phyloP scores from a whole-genome alignment of 2,888 invertebrate species.

The Folsomia candida region DNA sequence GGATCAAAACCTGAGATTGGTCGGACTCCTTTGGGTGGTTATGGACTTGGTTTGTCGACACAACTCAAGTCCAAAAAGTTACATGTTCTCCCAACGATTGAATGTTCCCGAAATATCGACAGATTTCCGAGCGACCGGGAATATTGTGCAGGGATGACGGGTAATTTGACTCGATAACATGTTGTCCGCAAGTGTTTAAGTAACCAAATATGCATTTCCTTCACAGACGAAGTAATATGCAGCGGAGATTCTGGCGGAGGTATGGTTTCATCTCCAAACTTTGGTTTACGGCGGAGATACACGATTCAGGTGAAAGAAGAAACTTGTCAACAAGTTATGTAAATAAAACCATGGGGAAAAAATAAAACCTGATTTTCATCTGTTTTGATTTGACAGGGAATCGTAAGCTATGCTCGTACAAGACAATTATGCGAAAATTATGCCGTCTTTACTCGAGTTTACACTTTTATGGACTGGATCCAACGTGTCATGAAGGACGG shows the following conservation, averaged over 20 bases:
- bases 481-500: slow-evolving; percentile 14
- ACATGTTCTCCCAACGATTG: slow-evolving; percentile 30
- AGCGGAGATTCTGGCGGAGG: slow-evolving; percentile 22
- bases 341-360: not conserved
- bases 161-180: too few relatives aligned
- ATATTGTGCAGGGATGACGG: slow-evolving; percentile 33
- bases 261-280: slow-evolving; percentile 23
- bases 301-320: slow-evolving; percentile 24
- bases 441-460: slow-evolving; percentile 33
- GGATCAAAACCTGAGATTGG: slow-evolving; percentile 31
- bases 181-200: not conserved
- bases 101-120: slow-evolving; percentile 25
- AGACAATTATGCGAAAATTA: slow-evolving; percentile 35
- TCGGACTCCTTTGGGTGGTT: not conserved
- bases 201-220: not conserved
- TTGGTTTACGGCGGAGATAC: slow-evolving; percentile 26
- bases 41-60: slow-evolving; percentile 25
- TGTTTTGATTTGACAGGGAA: slow-evolving; percentile 25
- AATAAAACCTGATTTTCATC: not conserved
- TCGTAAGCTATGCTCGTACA: slow-evolving; percentile 30
- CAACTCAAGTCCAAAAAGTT: slow-evolving; percentile 31
- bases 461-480: slow-evolving; percentile 31
- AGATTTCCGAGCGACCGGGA: slow-evolving; percentile 31
- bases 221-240: too few relatives aligned
- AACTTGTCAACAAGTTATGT: too few relatives aligned